Conservation (phyloP, 1,140 invertebrate species). For the Calycopis cecrops region DNA sequence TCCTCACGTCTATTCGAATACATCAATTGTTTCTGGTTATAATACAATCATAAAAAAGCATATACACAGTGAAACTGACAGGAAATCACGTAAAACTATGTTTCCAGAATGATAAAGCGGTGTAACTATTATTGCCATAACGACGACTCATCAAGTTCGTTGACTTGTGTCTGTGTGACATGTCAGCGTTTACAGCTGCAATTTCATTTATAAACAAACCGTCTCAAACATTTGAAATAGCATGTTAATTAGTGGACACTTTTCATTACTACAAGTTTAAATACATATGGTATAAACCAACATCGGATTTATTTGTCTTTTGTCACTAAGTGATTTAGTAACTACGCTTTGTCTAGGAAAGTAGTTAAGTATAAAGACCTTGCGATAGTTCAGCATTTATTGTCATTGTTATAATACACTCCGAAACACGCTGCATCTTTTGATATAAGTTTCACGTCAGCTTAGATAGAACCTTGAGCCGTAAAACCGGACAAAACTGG, state of each 20-base stretch:
- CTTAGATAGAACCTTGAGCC: neutral
- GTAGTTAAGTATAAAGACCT: too few relatives aligned
- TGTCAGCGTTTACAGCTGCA: conserved; percentile 7
- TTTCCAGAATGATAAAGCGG: conserved; percentile 49
- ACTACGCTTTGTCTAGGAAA: too few relatives aligned
- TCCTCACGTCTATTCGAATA: conserved; percentile 59
- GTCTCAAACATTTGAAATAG: neutral
- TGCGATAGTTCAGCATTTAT: too few relatives aligned
- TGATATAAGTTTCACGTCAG: neutral
- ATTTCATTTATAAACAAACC: conserved; percentile 8
- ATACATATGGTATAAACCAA: too few relatives aligned
- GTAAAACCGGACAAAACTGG: too few relatives aligned
- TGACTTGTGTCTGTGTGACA: conserved; percentile 23
- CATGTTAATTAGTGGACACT: conserved; percentile 4
- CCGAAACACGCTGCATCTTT: too few relatives aligned
- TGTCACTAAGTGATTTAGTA: too few relatives aligned
- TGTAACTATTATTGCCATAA: conserved; percentile 33
- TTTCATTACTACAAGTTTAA: too few relatives aligned
- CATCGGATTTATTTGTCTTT: too few relatives aligned
- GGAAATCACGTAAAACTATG: conserved; percentile 57
- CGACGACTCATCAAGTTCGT: conserved; percentile 32
- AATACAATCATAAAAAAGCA: conserved; percentile 44
- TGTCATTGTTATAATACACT: too few relatives aligned
- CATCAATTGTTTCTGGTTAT: conserved; percentile 58
- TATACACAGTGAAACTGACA: conserved; percentile 34